Percentiles rank a stretch among this genome's conserved stretches.
phyloP scores from a whole-genome alignment of 1,140 invertebrate species.

The Panulirus ornatus region DNA sequence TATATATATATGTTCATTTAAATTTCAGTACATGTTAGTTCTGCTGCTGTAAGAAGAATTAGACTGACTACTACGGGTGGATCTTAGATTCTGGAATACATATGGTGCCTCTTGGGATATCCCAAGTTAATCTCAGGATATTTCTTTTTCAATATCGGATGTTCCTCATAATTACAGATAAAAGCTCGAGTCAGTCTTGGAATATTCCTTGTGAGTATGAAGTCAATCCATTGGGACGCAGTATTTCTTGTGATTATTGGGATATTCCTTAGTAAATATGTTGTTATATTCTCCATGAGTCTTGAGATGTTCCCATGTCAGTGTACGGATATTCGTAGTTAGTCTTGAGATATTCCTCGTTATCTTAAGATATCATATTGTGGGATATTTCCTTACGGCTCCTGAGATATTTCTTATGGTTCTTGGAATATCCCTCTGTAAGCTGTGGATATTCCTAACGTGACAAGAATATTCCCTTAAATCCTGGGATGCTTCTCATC shows the following conservation, averaged over 20 bases:
- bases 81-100: neutral
- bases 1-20: constrained; percentile 1
- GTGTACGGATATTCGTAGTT: neutral
- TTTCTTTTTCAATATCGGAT: neutral
- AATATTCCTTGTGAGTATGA: constrained; percentile 6
- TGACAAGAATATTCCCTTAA: too few relatives aligned
- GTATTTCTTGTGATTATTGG: neutral
- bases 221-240: too few relatives aligned
- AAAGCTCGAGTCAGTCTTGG: too few relatives aligned
- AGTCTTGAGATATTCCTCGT: neutral
- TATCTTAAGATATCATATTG: neutral
- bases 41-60: neutral
- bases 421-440: neutral
- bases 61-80: neutral
- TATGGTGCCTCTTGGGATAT: neutral
- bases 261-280: neutral
- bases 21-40: neutral
- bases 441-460: too few relatives aligned
- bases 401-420: neutral
- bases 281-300: neutral
- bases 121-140: neutral
- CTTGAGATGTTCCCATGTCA: neutral
- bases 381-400: neutral
- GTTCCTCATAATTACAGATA: too few relatives aligned
- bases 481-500: too few relatives aligned